Conservation (phyloP, 2,113 vertebrate genomes). For the Oophaga pumilio region DNA sequence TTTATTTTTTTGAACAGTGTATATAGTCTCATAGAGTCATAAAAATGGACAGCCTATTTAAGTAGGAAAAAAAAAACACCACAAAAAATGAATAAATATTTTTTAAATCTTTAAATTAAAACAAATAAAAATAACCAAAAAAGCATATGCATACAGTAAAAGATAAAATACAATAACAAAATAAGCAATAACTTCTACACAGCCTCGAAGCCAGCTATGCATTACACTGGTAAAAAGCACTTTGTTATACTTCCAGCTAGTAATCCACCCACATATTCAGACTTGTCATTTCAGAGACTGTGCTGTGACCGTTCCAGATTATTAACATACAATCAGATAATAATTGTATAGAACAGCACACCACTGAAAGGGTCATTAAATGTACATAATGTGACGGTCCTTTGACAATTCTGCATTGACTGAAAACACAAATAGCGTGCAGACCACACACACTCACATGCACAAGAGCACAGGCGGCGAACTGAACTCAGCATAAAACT, state of each 20-base stretch:
- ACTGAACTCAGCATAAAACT: neutral
- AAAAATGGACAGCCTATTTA: too few species aligned
- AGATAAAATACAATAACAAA: neutral
- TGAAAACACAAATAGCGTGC: slow-evolving; percentile 13
- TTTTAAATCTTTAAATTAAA: too few species aligned
- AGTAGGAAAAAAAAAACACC: too few species aligned
- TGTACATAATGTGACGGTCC: slow-evolving; percentile 14
- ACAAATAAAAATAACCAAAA: too few species aligned
- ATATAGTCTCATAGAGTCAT: too few species aligned
- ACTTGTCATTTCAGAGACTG: slow-evolving; percentile 26
- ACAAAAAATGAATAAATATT: too few species aligned
- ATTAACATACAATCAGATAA: slow-evolving; percentile 46
- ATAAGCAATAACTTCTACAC: neutral
- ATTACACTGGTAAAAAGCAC: neutral
- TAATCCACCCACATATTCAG: slow-evolving; percentile 20
- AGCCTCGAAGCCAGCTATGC: neutral
- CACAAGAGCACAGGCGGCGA: neutral
- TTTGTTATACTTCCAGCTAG: slow-evolving; percentile 5
- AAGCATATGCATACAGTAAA: neutral
- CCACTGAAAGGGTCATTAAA: slow-evolving; percentile 15
- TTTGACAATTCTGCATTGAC: slow-evolving; percentile 26
- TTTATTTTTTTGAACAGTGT: too few species aligned
- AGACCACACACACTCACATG: slow-evolving; percentile 47
- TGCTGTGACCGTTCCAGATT: slow-evolving; percentile 44
- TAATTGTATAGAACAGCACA: slow-evolving; percentile 11